These are phyloP conservation scores for Symphodus melops DNA, from an alignment of 2,113 vertebrate species.

Conservation along the genomic window DNA sequence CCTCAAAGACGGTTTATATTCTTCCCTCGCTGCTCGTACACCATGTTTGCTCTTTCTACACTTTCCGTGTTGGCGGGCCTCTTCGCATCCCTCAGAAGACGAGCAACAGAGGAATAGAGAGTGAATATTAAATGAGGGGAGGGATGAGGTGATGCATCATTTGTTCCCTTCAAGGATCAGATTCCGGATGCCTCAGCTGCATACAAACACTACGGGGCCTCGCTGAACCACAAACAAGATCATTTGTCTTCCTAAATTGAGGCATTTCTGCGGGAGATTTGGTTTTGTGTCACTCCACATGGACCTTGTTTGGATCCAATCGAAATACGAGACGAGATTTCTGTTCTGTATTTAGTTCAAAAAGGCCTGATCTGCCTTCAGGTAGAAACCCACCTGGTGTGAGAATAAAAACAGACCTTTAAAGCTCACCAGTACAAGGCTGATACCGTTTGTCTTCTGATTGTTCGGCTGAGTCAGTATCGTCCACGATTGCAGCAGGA, in stretches of 20 bases:
- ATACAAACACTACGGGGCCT: not conserved
- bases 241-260: not conserved
- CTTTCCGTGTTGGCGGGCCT: slow-evolving; percentile 35
- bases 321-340: not conserved
- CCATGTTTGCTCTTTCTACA: slow-evolving; percentile 35
- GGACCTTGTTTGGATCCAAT: not conserved
- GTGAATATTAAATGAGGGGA: slow-evolving; percentile 47
- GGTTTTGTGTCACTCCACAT: not conserved
- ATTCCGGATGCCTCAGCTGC: slow-evolving; percentile 26
- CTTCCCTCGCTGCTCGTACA: slow-evolving; percentile 28
- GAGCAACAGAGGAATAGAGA: not conserved
- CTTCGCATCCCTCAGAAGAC: slow-evolving; percentile 41
- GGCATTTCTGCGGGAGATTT: not conserved
- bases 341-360: not conserved
- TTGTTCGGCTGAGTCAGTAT: slow-evolving; percentile 62
- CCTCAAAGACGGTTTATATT: slow-evolving; percentile 25
- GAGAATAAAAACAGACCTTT: not conserved
- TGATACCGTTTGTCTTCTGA: not conserved
- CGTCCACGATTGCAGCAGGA: slow-evolving; percentile 9
- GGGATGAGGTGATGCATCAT: slow-evolving; percentile 53
- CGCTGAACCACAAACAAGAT: not conserved
- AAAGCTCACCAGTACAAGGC: not conserved
- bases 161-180: slow-evolving; percentile 37
- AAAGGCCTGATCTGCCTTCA: not conserved
- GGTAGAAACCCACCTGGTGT: not conserved